Evolutionary conservation across 2,797 vertebrate species (phyloP).

Genomic region (Bradypodion pumilum): DNA sequence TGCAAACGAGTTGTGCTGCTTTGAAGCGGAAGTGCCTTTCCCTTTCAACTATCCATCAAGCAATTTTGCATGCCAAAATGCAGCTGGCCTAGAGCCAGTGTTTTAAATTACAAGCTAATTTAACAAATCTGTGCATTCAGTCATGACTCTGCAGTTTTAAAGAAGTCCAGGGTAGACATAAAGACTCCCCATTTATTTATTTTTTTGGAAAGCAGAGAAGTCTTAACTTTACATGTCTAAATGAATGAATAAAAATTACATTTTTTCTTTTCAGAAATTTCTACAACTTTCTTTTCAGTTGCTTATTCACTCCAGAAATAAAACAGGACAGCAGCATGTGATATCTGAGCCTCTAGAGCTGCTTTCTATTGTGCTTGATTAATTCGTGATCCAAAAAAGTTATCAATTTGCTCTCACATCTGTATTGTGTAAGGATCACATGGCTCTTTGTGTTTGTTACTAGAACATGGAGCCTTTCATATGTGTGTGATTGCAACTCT

Average conservation of each 20-base stretch:
- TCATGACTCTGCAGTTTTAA: background rate
- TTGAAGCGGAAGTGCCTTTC: background rate
- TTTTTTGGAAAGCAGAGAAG: background rate
- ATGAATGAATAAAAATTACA: background rate
- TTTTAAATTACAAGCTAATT: constrained; percentile 13
- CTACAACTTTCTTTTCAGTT: background rate
- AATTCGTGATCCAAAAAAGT: too few species aligned
- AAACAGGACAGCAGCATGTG: too few species aligned
- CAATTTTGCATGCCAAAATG: background rate
- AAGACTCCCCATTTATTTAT: background rate
- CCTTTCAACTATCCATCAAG: background rate
- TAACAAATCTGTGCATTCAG: background rate
- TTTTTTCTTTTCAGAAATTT: background rate
- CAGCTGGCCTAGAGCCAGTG: background rate
- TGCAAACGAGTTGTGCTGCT: background rate
- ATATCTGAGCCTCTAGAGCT: too few species aligned
- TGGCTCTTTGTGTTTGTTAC: too few species aligned
- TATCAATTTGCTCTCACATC: too few species aligned
- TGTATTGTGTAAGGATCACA: too few species aligned
- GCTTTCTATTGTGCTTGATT: too few species aligned
- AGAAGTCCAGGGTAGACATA: background rate
- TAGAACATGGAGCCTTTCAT: too few species aligned
- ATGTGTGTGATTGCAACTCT: too few species aligned
- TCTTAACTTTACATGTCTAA: background rate
- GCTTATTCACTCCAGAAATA: too few species aligned